A percentile compares a stretch with the other conserved stretches of the same genome.
phyloP scores from a whole-genome alignment of 2,113 vertebrate species.

The Proteles cristata region DNA sequence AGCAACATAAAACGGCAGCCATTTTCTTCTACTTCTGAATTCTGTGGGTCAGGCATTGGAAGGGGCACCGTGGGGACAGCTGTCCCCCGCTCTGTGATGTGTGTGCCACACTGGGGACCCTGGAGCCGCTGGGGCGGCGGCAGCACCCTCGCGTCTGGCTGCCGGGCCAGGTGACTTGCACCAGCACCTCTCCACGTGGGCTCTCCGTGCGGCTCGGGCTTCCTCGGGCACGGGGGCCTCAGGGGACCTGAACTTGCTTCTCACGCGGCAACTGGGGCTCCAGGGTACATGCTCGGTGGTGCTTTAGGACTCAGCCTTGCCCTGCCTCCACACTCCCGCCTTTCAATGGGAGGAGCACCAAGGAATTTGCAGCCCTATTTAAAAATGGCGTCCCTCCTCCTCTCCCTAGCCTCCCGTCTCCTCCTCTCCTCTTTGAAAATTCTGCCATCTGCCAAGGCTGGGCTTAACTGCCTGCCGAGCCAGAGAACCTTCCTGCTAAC shows the following conservation, averaged over 20 bases:
- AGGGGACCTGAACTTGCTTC: rapidly evolving
- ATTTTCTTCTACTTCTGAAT: rapidly evolving
- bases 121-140: rapidly evolving
- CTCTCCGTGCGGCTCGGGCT: rapidly evolving
- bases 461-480: neutral
- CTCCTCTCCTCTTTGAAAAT: neutral
- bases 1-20: rapidly evolving
- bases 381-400: rapidly evolving
- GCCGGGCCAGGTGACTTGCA: rapidly evolving
- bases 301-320: neutral
- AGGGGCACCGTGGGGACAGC: neutral
- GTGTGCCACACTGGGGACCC: rapidly evolving
- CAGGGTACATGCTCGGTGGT: rapidly evolving
- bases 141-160: rapidly evolving
- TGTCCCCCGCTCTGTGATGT: neutral
- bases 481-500: neutral
- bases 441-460: neutral
- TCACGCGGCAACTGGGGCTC: rapidly evolving
- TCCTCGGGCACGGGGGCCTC: neutral
- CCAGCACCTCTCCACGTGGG: rapidly evolving
- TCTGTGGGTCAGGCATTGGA: rapidly evolving
- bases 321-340: rapidly evolving
- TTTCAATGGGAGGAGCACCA: rapidly evolving
- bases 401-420: rapidly evolving
- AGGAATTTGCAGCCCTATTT: neutral